A percentile compares a stretch with the other conserved stretches of the same genome.
Conservation (phyloP, 2,797 vertebrate species). For the Setipinna tenuifilis region DNA sequence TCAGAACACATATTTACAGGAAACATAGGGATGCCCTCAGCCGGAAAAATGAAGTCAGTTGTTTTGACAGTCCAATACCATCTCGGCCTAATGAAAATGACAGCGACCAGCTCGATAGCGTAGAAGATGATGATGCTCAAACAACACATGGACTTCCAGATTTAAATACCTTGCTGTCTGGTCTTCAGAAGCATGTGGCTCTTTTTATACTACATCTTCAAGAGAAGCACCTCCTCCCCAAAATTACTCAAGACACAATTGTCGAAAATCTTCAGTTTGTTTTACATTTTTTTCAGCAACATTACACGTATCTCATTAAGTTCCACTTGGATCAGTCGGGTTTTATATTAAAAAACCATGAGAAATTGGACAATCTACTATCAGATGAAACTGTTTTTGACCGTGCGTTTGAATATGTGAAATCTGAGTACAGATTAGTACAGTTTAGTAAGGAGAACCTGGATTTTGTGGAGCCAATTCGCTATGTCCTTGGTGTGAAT, state of each 20-base stretch:
- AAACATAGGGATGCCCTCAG: background rate
- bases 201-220: background rate
- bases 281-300: background rate
- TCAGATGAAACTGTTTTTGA: constrained; percentile 10
- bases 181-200: background rate
- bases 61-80: background rate
- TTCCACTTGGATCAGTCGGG: background rate
- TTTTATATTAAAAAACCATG: background rate
- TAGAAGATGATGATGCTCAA: background rate
- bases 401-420: background rate
- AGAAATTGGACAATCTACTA: background rate
- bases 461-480: constrained; percentile 2
- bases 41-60: background rate
- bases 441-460: constrained; percentile 1
- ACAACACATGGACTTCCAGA: background rate
- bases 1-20: background rate
- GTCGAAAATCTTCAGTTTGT: constrained; percentile 3
- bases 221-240: constrained; percentile 3
- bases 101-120: background rate
- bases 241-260: background rate
- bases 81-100: background rate
- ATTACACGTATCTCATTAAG: background rate
- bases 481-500: background rate
- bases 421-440: background rate
- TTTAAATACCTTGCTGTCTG: background rate